Conservation (phyloP, 2,797 vertebrate species). For the Danio aesculapii region DNA sequence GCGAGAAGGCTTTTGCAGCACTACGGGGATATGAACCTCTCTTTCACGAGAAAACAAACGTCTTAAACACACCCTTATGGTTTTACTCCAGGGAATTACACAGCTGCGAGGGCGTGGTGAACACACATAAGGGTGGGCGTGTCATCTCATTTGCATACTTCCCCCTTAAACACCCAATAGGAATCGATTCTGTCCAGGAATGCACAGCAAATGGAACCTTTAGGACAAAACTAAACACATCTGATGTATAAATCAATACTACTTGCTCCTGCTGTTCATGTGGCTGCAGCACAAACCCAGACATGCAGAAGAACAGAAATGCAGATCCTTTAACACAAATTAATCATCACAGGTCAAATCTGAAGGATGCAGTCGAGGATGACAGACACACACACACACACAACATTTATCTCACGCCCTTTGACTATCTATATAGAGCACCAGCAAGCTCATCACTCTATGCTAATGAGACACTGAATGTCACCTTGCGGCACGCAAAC, state of each 20-base stretch:
- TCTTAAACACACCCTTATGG: conserved; percentile 3
- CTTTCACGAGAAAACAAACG: neutral
- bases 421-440: conserved; percentile 19
- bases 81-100: neutral
- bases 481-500: conserved; percentile 43
- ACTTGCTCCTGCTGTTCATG: neutral
- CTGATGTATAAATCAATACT: conserved; percentile 24
- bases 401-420: conserved; percentile 29
- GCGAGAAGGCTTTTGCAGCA: neutral
- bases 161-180: neutral
- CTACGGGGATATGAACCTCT: neutral
- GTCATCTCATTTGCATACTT: conserved; percentile 31
- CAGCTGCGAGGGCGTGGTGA: conserved; percentile 8
- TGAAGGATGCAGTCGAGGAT: conserved; percentile 20
- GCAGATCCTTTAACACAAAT: neutral
- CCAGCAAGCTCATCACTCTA: conserved; percentile 38
- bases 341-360: conserved; percentile 23
- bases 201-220: conserved; percentile 1
- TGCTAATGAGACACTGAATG: conserved; percentile 43
- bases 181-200: neutral
- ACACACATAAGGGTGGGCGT: conserved; percentile 29
- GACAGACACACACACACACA: conserved; percentile 19
- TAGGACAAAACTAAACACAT: conserved; percentile 28
- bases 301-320: neutral
- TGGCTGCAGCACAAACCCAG: neutral